Base-by-base conservation (phyloP, 2,797 vertebrate genomes). In the Falco concolor region DNA sequence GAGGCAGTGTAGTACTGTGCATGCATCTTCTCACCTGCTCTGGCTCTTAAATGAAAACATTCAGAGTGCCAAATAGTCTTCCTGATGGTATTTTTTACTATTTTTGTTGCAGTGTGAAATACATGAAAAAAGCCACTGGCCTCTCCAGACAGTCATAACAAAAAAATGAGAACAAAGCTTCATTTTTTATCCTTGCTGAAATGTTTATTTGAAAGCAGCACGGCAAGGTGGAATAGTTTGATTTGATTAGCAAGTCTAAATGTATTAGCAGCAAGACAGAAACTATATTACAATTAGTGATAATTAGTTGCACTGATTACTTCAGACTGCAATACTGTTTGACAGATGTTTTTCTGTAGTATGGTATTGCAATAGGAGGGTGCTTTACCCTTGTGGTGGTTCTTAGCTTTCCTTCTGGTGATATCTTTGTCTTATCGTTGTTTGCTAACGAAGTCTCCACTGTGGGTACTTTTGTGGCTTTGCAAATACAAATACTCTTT, bases 221-320 rank as follows among this genome's bases (percentile, higher is more conserved):
- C 3, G 45, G 95, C 94, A 95, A 97, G 97, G 95, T 97, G 95
- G 97, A 95, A 93, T 89, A 94, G 95, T 96, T 93, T 97, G 97
- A 97, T 98, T 97, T 97, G 97, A 98, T 98, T 98, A 98, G 97
- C 97, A 98, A 98, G 97, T 98, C 97, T 98, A 97, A 97, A 97
- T 97, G 97, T 97, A 96, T 98, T 97, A 98, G 95, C 95, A 89
- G 96, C 94, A 96, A 97, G 97, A 97, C 90, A 97, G 97, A 97
- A 98, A 96, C 69, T 96, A 72, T 97, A 96, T 97, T 97, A 97
- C 96, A 96, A 96, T 98, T 98, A 98, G 97, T 89, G 92, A 69
- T 96, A 97, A 98, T 98, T 98, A 97, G 96, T 95, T 74, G 93
- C 85, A 91, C 96, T 97, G 98, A 97, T 97, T 98, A 95, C 91